phyloP scores from a whole-genome alignment of 2,797 vertebrate genomes.

The Prunella strophiata region DNA sequence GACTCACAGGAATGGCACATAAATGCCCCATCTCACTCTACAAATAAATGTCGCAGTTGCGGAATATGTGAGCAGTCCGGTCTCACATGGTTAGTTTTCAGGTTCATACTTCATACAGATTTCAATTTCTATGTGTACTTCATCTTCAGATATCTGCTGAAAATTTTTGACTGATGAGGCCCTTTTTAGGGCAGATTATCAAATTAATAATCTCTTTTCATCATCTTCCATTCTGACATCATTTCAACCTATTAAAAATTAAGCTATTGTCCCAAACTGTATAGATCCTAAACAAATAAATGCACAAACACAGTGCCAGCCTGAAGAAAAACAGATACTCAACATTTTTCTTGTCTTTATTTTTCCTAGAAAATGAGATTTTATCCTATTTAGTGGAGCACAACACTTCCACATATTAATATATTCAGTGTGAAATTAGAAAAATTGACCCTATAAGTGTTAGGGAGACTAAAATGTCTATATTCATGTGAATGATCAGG shows the following conservation, averaged over 20 bases:
- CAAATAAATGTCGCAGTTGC: neutral
- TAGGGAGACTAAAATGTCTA: neutral
- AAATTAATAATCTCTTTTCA: neutral
- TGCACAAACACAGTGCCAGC: neutral
- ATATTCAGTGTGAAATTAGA: neutral
- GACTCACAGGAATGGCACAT: neutral
- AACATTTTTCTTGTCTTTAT: neutral
- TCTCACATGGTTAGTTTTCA: neutral
- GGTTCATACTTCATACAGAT: neutral
- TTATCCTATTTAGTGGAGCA: neutral
- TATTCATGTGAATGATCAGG: neutral
- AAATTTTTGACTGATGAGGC: neutral
- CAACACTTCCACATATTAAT: neutral
- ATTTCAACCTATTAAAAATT: neutral
- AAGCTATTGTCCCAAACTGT: neutral
- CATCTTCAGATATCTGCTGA: neutral
- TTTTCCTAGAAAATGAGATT: neutral
- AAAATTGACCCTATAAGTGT: neutral
- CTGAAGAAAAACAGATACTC: neutral
- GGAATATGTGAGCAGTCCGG: neutral
- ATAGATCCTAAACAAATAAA: neutral
- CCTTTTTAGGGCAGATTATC: neutral
- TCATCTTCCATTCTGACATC: neutral
- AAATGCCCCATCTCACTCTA: neutral
- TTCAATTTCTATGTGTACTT: neutral